Conservation (phyloP, 1,140 invertebrate species). For the Cephus cinctus region DNA sequence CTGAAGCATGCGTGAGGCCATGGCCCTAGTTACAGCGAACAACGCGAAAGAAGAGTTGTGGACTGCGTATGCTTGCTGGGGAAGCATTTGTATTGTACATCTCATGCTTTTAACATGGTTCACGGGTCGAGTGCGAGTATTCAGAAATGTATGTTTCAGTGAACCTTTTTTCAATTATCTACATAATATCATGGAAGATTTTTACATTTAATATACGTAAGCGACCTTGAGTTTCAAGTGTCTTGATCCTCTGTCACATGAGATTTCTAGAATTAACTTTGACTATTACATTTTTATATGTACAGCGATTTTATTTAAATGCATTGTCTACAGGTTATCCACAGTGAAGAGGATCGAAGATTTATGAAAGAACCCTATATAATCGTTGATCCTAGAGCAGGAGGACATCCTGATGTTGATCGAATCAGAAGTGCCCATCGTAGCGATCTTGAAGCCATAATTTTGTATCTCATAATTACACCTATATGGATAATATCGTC, state of each 20-base stretch:
- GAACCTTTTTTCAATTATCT: not conserved
- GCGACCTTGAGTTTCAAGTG: not conserved
- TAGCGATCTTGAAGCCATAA: conserved; percentile 28
- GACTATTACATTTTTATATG: not conserved
- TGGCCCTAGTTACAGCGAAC: no score
- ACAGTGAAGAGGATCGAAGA: conserved; percentile 41
- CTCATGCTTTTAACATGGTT: conserved; percentile 38
- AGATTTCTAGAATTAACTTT: not conserved
- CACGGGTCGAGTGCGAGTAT: conserved; percentile 35
- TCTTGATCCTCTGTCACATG: no score
- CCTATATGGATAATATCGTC: conserved; percentile 36
- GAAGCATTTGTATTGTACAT: conserved; percentile 35
- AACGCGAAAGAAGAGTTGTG: not conserved
- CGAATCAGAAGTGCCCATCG: conserved; percentile 34
- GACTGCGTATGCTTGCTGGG: conserved; percentile 31
- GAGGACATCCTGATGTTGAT: conserved; percentile 39
- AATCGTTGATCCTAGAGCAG: conserved; percentile 26
- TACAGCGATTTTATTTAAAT: not conserved
- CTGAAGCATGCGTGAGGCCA: no score
- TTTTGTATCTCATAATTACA: conserved; percentile 30
- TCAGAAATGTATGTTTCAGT: conserved; percentile 31
- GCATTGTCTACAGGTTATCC: conserved; percentile 32
- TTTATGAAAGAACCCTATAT: conserved; percentile 33
- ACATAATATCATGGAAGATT: not conserved
- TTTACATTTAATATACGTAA: conserved; percentile 2